Conservation (phyloP, 2,888 invertebrate species). For the Digitonthophagus gazella region DNA sequence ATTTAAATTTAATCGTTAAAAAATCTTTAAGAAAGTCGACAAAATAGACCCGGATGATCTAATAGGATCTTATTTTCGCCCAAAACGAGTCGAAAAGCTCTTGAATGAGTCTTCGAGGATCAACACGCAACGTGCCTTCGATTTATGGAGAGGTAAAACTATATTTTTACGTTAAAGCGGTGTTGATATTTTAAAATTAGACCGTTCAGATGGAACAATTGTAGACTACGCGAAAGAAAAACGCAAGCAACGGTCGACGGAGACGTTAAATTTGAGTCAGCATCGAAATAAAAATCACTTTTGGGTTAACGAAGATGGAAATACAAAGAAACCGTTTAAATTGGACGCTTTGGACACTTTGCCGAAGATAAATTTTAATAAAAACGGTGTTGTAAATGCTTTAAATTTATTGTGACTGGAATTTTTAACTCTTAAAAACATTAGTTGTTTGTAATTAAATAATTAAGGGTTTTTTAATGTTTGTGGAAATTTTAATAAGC, state of each 20-base stretch:
- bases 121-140: slow-evolving; percentile 55
- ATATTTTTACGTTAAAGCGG: neutral
- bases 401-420: slow-evolving; percentile 39
- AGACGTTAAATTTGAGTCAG: slow-evolving; percentile 33
- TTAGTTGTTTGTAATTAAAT: too few species aligned
- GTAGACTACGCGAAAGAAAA: slow-evolving; percentile 28
- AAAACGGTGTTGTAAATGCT: slow-evolving; percentile 38
- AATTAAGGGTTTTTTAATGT: too few species aligned
- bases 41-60: slow-evolving; percentile 57
- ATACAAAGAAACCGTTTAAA: slow-evolving; percentile 42
- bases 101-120: slow-evolving; percentile 58
- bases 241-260: slow-evolving; percentile 42
- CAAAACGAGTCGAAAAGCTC: slow-evolving; percentile 61
- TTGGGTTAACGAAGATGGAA: slow-evolving; percentile 25
- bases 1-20: slow-evolving; percentile 4
- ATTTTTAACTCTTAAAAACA: too few species aligned
- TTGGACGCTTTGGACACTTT: slow-evolving; percentile 48
- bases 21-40: slow-evolving; percentile 52
- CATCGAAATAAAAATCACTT: slow-evolving; percentile 21
- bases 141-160: slow-evolving; percentile 56
- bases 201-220: neutral
- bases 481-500: too few species aligned
- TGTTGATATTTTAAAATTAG: neutral
- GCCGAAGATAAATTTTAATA: slow-evolving; percentile 45
- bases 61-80: slow-evolving; percentile 71